Conservation (phyloP, 2,797 vertebrate species). For the Enteromius treurensis region DNA sequence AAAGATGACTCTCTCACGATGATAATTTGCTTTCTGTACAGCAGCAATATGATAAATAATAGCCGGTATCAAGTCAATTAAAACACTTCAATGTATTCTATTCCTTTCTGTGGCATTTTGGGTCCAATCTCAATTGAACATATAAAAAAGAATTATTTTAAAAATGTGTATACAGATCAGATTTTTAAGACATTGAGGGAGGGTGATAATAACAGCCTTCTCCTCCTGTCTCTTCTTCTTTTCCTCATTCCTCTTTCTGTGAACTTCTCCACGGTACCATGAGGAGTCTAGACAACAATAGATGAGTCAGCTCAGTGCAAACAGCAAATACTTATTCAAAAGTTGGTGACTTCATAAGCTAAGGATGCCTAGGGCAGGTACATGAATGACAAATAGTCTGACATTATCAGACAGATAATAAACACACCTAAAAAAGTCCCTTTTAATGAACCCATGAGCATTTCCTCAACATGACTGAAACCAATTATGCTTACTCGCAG, state of each 20-base stretch:
- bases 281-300: constrained; percentile 41
- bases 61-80: not conserved
- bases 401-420: constrained; percentile 1
- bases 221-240: not conserved
- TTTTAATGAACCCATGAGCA: not conserved
- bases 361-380: constrained; percentile 49
- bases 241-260: constrained; percentile 4
- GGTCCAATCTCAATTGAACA: not conserved
- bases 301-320: constrained; percentile 51
- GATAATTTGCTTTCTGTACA: not conserved
- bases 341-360: constrained; percentile 51
- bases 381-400: constrained; percentile 46
- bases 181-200: not conserved
- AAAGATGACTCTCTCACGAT: not conserved
- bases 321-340: constrained; percentile 48
- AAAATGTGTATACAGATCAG: not conserved
- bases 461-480: not conserved
- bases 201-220: not conserved
- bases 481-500: not conserved
- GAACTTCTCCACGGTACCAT: not conserved
- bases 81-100: not conserved
- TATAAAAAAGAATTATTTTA: not conserved
- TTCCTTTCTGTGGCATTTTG: not conserved
- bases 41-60: not conserved
- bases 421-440: constrained; percentile 25